Percentiles rank a stretch among this genome's conserved stretches.
Evolutionary conservation across 35 echinoderm and acorn worm genomes (phyloP).

Genomic region (Heliocidaris erythrogramma): DNA sequence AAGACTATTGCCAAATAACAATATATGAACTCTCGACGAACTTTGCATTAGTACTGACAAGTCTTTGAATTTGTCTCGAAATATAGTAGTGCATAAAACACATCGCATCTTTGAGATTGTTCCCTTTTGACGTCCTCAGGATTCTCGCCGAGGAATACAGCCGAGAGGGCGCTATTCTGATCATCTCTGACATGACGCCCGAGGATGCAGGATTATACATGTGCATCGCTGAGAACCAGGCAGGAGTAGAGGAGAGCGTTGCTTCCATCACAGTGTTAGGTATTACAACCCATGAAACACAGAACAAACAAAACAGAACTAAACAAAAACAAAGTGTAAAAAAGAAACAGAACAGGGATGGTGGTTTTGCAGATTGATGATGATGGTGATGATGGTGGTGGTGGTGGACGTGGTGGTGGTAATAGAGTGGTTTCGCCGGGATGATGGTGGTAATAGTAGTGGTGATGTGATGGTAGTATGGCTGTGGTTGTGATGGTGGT

Average conservation of each 20-base stretch:
- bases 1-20: not conserved
- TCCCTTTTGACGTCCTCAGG: not conserved
- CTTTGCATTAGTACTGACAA: not conserved
- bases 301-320: no score
- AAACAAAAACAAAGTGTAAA: not conserved
- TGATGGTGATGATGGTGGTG: no score
- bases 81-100: no score
- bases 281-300: not conserved
- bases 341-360: no score
- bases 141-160: conserved; percentile 59
- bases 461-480: no score
- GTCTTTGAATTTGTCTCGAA: no score
- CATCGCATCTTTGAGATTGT: not conserved
- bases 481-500: no score
- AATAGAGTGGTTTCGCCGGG: no score
- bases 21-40: not conserved
- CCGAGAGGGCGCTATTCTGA: conserved; percentile 53
- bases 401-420: no score
- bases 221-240: conserved; percentile 71
- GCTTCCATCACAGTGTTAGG: conserved; percentile 68
- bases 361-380: no score
- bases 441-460: no score
- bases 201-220: conserved; percentile 79
- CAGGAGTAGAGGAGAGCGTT: conserved; percentile 55
- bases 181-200: conserved; percentile 57